Evolutionary conservation across 2,888 invertebrate species (phyloP), one percentile per base, ranked within the genome.

Genomic region (Nomada fabriciana): DNA sequence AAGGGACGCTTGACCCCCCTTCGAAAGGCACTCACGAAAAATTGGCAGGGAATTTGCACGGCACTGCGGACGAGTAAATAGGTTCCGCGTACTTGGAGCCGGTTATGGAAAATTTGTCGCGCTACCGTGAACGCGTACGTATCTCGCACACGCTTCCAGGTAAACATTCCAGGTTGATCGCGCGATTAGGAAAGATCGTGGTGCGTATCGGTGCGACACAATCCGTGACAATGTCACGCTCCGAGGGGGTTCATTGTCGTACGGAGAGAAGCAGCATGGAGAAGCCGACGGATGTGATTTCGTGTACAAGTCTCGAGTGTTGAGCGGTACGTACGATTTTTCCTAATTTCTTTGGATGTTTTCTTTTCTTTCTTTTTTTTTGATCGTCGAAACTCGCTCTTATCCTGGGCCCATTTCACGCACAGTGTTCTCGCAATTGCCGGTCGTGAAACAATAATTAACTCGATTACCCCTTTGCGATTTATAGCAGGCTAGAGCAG

Each of bases 141-240:
- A 47, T 69, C 73, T 69, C 68, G 36, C 7, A 1, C 36, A 36
- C 36, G 64, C 43, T 25, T 60, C 47, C 15, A 47, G 47, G 47
- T 13, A 23, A 55, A 10, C 55, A 55, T n/a, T 29, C 59, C 18
- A 60, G 76, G 73, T 65, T 76, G 61, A 75, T 73, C 63, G 72
- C 50, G 71, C 70, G 70, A 87, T 87, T 87, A 82, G 77, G 77
- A 76, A 81, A 76, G 86, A 86, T 60, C 36, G 36, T 7, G 36
- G 86, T 86, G 80, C 79, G 63, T 80, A 88, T 82, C 81, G 36
- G 81, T 83, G 90, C 86, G 87, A 87, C 82, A 85, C 88, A 86
- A 89, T 87, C 86, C 75, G 76, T 78, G 89, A 83, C 89, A 87
- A 87, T 89, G 89, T 89, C 89, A 86, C 86, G 89, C 90, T 89